phyloP scores from a whole-genome alignment of 2,888 invertebrate genomes.

The Keiferia lycopersicella region DNA sequence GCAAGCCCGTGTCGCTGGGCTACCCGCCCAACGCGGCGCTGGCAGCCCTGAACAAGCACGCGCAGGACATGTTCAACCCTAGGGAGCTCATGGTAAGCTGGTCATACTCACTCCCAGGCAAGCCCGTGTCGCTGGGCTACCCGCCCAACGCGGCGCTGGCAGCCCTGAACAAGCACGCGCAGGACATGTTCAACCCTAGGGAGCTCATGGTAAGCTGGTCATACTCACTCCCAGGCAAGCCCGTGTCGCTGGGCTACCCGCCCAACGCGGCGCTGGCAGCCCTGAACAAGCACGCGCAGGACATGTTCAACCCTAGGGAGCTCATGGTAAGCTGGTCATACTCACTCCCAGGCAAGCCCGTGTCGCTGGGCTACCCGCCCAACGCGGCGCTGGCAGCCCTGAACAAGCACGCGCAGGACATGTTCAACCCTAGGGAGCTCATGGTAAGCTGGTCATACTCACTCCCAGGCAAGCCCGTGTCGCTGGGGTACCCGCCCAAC shows the following conservation, averaged over 20 bases:
- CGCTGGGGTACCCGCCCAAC: constrained; percentile 94
- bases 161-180: constrained; percentile 96
- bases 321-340: constrained; percentile 88
- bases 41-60: constrained; percentile 97
- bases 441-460: constrained; percentile 82
- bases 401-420: constrained; percentile 89
- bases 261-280: constrained; percentile 98
- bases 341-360: constrained; percentile 78
- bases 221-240: too few relatives aligned
- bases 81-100: constrained; percentile 90
- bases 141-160: constrained; percentile 97
- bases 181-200: constrained; percentile 85
- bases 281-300: constrained; percentile 93
- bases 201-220: constrained; percentile 90
- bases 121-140: constrained; percentile 87
- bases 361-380: constrained; percentile 91
- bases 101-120: too few relatives aligned
- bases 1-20: constrained; percentile 83
- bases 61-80: constrained; percentile 84
- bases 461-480: constrained; percentile 64
- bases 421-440: constrained; percentile 91
- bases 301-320: constrained; percentile 88
- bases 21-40: constrained; percentile 97
- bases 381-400: constrained; percentile 99
- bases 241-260: constrained; percentile 89